Conservation (phyloP, 1,140 invertebrate species). For the Dryas iulia region DNA sequence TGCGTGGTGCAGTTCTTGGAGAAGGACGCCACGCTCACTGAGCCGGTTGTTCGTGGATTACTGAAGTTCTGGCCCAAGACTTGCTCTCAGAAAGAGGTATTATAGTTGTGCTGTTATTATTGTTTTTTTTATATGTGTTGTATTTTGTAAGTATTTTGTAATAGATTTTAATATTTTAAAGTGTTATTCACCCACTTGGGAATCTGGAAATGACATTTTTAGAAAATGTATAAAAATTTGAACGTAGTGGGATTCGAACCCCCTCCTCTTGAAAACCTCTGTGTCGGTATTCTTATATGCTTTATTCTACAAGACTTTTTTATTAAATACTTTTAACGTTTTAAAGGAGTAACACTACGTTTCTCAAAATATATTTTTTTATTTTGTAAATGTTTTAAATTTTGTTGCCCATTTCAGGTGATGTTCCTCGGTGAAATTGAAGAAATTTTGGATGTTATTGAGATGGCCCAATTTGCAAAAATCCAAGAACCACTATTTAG, state of each 20-base stretch:
- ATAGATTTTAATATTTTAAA: too few relatives aligned
- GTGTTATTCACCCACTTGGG: too few relatives aligned
- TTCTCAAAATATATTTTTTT: too few relatives aligned
- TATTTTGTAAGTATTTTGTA: too few relatives aligned
- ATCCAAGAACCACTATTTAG: constrained; percentile 98
- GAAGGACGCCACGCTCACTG: constrained; percentile 98
- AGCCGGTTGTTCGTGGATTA: constrained; percentile 96
- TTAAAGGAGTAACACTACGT: too few relatives aligned
- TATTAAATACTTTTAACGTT: too few relatives aligned
- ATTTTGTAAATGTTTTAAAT: background rate
- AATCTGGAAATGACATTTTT: too few relatives aligned
- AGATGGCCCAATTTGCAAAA: constrained; percentile 98
- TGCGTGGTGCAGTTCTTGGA: constrained; percentile 99
- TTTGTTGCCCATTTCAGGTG: constrained; percentile 82
- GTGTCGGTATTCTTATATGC: too few relatives aligned
- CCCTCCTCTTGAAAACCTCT: too few relatives aligned
- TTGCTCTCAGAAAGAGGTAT: constrained; percentile 97
- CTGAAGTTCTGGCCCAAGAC: constrained; percentile 99
- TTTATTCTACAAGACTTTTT: too few relatives aligned
- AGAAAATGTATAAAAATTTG: too few relatives aligned
- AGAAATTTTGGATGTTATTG: constrained; percentile 99
- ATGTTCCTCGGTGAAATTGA: constrained; percentile 98
- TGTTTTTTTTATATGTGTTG: background rate
- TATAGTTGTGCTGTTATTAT: background rate
- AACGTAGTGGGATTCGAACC: too few relatives aligned